Evolutionary conservation across 2,888 invertebrate species (phyloP).

Genomic region (Hypolimnas misippus): DNA sequence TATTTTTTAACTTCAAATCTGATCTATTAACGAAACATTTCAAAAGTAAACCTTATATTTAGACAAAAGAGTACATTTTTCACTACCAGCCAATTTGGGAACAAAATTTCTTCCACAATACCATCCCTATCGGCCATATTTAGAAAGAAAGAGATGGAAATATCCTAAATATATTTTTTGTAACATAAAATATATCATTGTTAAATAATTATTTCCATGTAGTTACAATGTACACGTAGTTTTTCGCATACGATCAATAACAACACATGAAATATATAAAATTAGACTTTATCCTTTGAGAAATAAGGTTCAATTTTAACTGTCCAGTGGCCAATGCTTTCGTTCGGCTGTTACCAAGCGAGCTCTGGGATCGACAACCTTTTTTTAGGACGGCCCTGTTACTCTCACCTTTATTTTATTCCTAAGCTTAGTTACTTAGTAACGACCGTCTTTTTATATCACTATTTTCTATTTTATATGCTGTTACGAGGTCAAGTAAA

Average conservation of each 20-base stretch:
- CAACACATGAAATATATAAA: constrained; percentile 43
- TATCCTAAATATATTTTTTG: not conserved
- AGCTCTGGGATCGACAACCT: constrained; percentile 71
- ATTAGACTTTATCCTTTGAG: constrained; percentile 10
- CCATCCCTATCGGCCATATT: not conserved
- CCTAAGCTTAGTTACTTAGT: constrained; percentile 47
- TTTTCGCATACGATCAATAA: constrained; percentile 82
- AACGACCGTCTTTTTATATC: constrained; percentile 24
- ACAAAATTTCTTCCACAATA: not conserved
- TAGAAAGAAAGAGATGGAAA: not conserved
- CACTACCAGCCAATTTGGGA: not conserved
- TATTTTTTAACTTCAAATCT: constrained; percentile 2
- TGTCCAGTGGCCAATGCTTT: constrained; percentile 55
- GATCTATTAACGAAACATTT: not conserved
- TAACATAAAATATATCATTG: constrained; percentile 11
- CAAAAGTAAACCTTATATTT: not conserved
- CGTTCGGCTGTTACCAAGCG: constrained; percentile 79
- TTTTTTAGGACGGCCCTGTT: constrained; percentile 69
- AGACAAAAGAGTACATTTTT: not conserved
- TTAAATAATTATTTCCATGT: constrained; percentile 40
- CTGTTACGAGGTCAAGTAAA: not conserved
- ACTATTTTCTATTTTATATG: constrained; percentile 1
- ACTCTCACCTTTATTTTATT: constrained; percentile 66
- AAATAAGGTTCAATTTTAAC: constrained; percentile 46
- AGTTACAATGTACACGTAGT: constrained; percentile 53